These are phyloP conservation scores for Hartigia nigra DNA, from an alignment of 2,888 invertebrate species.

Conservation along the genomic window DNA sequence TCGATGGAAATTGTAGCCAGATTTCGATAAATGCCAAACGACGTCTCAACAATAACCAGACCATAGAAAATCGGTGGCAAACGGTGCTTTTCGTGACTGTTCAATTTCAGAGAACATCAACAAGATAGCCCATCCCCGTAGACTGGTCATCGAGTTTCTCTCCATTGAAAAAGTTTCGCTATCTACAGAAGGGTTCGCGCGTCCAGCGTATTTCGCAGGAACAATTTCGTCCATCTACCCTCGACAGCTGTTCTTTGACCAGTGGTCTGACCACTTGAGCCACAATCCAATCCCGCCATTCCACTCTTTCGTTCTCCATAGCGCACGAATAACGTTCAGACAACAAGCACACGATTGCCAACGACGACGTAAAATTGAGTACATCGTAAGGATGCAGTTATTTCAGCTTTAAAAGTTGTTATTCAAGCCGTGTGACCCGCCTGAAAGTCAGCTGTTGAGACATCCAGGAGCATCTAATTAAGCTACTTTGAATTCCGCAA, in stretches of 20 bases:
- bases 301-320: no score
- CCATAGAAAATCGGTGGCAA: not conserved
- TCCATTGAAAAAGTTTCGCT: not conserved
- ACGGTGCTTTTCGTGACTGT: not conserved
- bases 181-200: not conserved
- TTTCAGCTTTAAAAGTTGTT: not conserved
- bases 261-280: not conserved
- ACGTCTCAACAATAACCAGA: not conserved
- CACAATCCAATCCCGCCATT: not conserved
- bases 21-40: not conserved
- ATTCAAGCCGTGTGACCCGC: constrained; percentile 10
- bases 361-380: not conserved
- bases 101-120: not conserved
- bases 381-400: not conserved
- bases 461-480: not conserved
- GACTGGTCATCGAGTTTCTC: not conserved
- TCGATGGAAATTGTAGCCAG: not conserved
- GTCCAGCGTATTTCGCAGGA: not conserved
- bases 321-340: not conserved
- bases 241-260: not conserved
- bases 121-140: not conserved
- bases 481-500: not conserved
- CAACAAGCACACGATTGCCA: not conserved
- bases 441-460: constrained; percentile 21
- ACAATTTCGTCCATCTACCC: not conserved